Conservation (phyloP, 2,888 invertebrate genomes). For the Trissolcus japonicus region DNA sequence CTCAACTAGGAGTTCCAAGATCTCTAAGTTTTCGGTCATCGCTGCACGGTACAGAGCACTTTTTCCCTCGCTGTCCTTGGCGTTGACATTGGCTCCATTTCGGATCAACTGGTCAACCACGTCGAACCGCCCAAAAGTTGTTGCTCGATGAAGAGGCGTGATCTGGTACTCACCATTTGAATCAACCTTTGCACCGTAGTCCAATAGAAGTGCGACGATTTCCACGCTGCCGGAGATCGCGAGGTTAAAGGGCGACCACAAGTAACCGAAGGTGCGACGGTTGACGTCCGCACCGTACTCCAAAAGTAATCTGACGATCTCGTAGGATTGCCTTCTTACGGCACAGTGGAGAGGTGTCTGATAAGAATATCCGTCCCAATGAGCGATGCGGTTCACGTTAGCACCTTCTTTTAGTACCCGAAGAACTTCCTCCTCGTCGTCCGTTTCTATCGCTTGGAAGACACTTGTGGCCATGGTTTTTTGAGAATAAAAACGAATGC, state of each 20-base stretch:
- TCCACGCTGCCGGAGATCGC: slow-evolving; percentile 1
- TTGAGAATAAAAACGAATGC: not conserved
- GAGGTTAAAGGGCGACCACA: slow-evolving; percentile 10
- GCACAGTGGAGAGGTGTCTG: slow-evolving; percentile 7
- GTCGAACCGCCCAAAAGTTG: not conserved
- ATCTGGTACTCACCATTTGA: not conserved
- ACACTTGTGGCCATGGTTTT: not conserved
- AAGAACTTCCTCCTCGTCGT: not conserved
- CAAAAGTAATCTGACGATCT: slow-evolving; percentile 7
- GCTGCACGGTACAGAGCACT: not conserved
- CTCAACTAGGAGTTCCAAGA: not conserved
- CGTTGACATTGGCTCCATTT: slow-evolving; percentile 5
- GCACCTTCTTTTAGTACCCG: not conserved
- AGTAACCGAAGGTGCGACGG: slow-evolving; percentile 4
- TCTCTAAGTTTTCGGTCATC: not conserved
- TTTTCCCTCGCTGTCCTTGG: slow-evolving; percentile 1
- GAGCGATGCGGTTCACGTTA: not conserved
- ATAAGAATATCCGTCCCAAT: not conserved
- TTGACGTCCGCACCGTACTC: not conserved
- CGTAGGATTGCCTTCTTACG: not conserved
- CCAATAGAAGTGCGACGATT: not conserved
- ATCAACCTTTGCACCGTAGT: slow-evolving; percentile 4
- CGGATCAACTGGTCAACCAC: not conserved
- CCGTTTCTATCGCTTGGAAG: not conserved
- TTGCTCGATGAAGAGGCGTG: slow-evolving; percentile 5